phyloP scores from a whole-genome alignment of 2,888 invertebrate species.

The Drosophila atroscutellata region DNA sequence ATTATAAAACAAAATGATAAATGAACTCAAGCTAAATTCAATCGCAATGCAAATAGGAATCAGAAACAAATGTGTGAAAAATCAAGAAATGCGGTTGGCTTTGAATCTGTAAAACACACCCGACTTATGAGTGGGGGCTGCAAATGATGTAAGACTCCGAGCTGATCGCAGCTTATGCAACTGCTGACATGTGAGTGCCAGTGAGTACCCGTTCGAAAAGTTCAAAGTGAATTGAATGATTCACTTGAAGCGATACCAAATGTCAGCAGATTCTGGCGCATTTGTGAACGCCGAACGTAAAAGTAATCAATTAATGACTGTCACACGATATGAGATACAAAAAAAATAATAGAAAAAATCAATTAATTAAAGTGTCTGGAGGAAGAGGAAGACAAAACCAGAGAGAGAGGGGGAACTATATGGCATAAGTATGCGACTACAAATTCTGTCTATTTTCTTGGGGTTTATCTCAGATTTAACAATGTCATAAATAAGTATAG shows the following conservation, averaged over 20 bases:
- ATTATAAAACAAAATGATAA: constrained; percentile 33
- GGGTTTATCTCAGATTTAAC: constrained; percentile 10
- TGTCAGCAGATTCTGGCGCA: constrained; percentile 49
- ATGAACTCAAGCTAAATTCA: constrained; percentile 25
- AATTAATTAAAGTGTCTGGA: constrained; percentile 39
- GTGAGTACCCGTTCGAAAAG: constrained; percentile 10
- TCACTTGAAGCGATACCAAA: constrained; percentile 55
- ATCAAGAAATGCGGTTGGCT: constrained; percentile 51
- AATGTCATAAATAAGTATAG: constrained; percentile 27
- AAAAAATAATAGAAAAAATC: constrained; percentile 13
- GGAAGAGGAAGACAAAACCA: background rate
- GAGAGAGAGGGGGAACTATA: background rate
- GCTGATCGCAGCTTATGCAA: constrained; percentile 39
- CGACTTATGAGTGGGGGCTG: constrained; percentile 56
- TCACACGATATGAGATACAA: constrained; percentile 31
- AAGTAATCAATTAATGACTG: constrained; percentile 64
- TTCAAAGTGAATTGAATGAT: constrained; percentile 35
- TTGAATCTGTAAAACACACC: constrained; percentile 27
- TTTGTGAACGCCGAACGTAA: constrained; percentile 11
- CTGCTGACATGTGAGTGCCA: constrained; percentile 13
- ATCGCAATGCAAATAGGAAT: constrained; percentile 26
- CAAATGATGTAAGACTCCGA: constrained; percentile 61
- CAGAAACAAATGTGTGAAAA: constrained; percentile 16
- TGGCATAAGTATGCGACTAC: background rate
- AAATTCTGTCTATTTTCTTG: background rate